phyloP scores from a whole-genome alignment of 1,140 invertebrate species.

The Atopsyche davidsoni region DNA sequence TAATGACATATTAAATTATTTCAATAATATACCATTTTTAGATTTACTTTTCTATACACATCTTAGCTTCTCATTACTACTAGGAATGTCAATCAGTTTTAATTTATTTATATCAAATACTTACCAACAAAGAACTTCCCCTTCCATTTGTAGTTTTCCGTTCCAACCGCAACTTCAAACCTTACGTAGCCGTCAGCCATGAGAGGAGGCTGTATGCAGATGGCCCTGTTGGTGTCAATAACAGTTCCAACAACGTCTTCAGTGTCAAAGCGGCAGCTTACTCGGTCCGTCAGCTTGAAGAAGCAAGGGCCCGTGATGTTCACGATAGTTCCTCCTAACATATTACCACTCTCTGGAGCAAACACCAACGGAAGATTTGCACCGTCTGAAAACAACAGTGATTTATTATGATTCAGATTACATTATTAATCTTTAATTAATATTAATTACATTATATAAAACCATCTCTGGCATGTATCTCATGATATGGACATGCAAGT shows the following conservation, averaged over 20 bases:
- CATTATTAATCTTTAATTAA: no score
- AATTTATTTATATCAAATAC: slow-evolving; percentile 30
- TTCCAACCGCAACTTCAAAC: slow-evolving; percentile 80
- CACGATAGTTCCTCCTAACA: slow-evolving; percentile 90
- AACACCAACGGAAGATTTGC: slow-evolving; percentile 76
- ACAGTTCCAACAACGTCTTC: slow-evolving; percentile 68
- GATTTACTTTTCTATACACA: neutral
- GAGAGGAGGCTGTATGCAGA: slow-evolving; percentile 84
- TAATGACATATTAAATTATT: neutral
- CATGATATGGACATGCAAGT: no score
- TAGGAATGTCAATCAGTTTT: neutral
- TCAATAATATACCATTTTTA: no score
- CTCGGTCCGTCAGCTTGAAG: slow-evolving; percentile 58
- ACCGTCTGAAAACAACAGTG: slow-evolving; percentile 57
- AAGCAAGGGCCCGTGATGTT: slow-evolving; percentile 95
- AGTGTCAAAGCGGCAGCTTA: slow-evolving; percentile 77
- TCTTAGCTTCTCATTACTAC: neutral
- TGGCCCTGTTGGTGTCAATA: slow-evolving; percentile 73
- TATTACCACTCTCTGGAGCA: slow-evolving; percentile 89
- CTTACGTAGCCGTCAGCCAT: slow-evolving; percentile 86
- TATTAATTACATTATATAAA: no score
- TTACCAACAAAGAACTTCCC: slow-evolving; percentile 87
- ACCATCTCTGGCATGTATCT: no score
- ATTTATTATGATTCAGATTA: no score
- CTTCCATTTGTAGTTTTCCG: slow-evolving; percentile 81